Conservation (phyloP, 1,140 invertebrate species). For the Alviniconcha marisindica region DNA sequence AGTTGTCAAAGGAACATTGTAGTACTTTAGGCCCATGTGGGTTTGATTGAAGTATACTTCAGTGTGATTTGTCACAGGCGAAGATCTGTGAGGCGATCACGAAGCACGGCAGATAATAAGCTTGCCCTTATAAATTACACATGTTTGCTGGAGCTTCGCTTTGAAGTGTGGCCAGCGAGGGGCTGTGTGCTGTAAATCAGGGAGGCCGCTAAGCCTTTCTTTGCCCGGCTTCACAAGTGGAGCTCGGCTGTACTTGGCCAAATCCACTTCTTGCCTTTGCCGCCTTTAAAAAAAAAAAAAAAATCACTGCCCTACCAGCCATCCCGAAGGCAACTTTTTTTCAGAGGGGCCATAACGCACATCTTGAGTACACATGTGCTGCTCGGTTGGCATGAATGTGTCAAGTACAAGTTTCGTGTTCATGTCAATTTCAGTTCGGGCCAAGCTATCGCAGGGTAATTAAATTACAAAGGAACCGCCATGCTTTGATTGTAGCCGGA, state of each 20-base stretch:
- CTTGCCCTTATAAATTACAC: slow-evolving; percentile 61
- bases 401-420: background rate
- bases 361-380: background rate
- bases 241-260: slow-evolving; percentile 20
- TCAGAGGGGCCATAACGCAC: background rate
- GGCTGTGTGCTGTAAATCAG: slow-evolving; percentile 36
- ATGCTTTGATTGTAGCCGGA: background rate
- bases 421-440: background rate
- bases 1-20: slow-evolving; percentile 32
- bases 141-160: slow-evolving; percentile 48
- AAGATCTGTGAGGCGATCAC: slow-evolving; percentile 25
- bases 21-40: background rate
- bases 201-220: slow-evolving; percentile 38
- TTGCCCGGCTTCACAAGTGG: slow-evolving; percentile 36
- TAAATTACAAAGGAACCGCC: background rate
- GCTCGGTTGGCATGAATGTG: background rate
- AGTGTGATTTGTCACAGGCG: background rate
- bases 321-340: background rate
- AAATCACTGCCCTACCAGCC: background rate
- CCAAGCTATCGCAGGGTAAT: no score
- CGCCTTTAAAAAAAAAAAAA: background rate
- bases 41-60: background rate
- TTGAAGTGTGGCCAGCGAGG: slow-evolving; percentile 56
- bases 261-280: slow-evolving; percentile 13
- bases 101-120: slow-evolving; percentile 46